These are phyloP conservation scores for Horisme vitalbata DNA, from an alignment of 2,888 invertebrate genomes.

Conservation along the genomic window DNA sequence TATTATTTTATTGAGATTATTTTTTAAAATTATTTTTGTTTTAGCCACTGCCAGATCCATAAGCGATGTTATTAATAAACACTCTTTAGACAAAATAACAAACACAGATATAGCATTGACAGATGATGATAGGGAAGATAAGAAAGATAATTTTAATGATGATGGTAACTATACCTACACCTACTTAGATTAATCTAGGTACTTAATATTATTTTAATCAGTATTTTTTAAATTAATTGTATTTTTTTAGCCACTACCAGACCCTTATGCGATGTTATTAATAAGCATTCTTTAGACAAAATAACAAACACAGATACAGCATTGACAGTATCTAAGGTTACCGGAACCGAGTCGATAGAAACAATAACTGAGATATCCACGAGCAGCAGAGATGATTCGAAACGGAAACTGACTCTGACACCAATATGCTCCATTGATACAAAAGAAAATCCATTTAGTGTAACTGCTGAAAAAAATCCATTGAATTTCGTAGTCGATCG, in stretches of 20 bases:
- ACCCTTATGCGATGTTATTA: too few species aligned
- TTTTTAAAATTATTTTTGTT: too few species aligned
- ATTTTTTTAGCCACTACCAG: too few species aligned
- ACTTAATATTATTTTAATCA: too few species aligned
- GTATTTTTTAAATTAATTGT: too few species aligned
- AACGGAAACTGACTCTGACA: constrained; percentile 45
- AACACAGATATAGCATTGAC: constrained; percentile 30
- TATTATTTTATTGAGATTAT: too few species aligned
- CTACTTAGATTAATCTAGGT: too few species aligned
- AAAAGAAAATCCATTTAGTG: constrained; percentile 28
- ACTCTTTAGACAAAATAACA: constrained; percentile 35
- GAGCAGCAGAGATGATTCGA: constrained; percentile 23
- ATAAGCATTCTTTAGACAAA: constrained; percentile 35
- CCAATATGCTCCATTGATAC: constrained; percentile 56
- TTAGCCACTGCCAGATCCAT: too few species aligned
- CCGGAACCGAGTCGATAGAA: constrained; percentile 20
- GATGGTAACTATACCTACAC: too few species aligned
- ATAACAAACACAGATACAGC: constrained; percentile 35
- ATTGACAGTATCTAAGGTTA: constrained; percentile 12
- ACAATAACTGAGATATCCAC: constrained; percentile 17
- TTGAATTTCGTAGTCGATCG: constrained; percentile 8
- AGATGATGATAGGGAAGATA: too few species aligned
- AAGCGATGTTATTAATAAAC: too few species aligned
- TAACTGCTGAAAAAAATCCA: constrained; percentile 4
- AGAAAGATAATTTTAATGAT: too few species aligned